Evolutionary conservation across 2,888 invertebrate species (phyloP).

Genomic region (Diarsia rubi): DNA sequence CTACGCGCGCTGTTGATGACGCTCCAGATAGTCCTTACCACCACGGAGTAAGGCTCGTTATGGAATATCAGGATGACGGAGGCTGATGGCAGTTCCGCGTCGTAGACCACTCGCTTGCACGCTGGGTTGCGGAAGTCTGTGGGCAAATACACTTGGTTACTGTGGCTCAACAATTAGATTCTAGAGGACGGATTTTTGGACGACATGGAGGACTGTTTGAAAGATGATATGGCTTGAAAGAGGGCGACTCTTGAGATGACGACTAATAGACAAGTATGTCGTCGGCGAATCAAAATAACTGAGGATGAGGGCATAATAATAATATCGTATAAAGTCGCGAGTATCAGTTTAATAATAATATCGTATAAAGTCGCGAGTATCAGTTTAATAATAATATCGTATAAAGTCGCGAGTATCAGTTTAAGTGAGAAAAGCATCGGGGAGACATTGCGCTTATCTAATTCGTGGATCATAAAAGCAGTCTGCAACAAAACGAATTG

Average conservation of each 20-base stretch:
- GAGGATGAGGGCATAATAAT: neutral
- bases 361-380: neutral
- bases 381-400: neutral
- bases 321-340: neutral
- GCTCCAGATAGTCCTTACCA: conserved; percentile 96
- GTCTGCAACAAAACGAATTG: too few species aligned
- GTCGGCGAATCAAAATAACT: neutral
- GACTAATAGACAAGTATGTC: neutral
- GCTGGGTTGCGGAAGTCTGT: conserved; percentile 85
- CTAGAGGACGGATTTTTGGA: too few species aligned
- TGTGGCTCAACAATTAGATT: accelerated
- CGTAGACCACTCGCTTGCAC: conserved; percentile 83
- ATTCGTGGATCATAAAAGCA: too few species aligned
- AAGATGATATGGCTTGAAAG: neutral
- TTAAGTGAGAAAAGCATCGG: neutral
- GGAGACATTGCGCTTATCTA: too few species aligned
- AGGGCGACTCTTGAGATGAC: neutral
- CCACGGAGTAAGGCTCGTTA: conserved; percentile 97
- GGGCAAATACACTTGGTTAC: neutral
- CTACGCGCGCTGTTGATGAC: conserved; percentile 94
- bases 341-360: neutral
- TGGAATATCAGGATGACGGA: conserved; percentile 97
- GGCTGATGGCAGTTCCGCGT: conserved; percentile 92
- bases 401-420: neutral
- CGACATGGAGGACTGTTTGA: neutral